Percentiles rank a stretch among this genome's conserved stretches.
These are phyloP conservation scores for Acheta domesticus DNA, from an alignment of 2,888 invertebrate species.

Conservation along the genomic window DNA sequence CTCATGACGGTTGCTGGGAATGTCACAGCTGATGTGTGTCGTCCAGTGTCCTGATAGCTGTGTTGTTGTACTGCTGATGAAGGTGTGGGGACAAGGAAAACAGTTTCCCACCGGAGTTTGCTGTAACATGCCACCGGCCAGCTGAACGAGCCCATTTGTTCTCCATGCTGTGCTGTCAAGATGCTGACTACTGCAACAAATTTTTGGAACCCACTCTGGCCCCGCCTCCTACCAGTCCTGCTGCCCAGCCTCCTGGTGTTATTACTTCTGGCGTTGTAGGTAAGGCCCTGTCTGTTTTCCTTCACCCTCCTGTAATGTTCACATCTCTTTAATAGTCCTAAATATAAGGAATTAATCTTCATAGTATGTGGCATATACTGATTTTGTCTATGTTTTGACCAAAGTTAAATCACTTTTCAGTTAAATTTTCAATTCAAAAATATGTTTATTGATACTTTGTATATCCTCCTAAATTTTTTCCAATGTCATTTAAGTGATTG, in stretches of 20 bases:
- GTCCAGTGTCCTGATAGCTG: neutral
- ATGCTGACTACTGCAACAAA: slow-evolving; percentile 59
- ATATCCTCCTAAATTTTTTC: too few species aligned
- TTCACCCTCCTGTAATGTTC: neutral
- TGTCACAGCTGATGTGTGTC: neutral
- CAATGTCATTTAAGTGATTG: too few species aligned
- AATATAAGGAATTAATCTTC: too few species aligned
- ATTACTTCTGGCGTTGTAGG: neutral
- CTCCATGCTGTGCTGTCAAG: slow-evolving; percentile 53
- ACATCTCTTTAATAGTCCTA: neutral
- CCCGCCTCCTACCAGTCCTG: slow-evolving; percentile 50
- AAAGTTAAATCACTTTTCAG: too few species aligned
- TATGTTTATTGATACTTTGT: too few species aligned
- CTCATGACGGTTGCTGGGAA: neutral
- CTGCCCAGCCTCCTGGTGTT: slow-evolving; percentile 40
- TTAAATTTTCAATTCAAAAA: too few species aligned
- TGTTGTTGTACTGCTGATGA: slow-evolving; percentile 33
- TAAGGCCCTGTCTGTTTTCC: slow-evolving; percentile 1
- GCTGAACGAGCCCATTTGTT: slow-evolving; percentile 45
- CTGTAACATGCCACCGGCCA: slow-evolving; percentile 50
- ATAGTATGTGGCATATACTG: too few species aligned
- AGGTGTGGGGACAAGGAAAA: slow-evolving; percentile 54
- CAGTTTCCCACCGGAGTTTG: slow-evolving; percentile 61
- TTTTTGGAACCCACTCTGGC: slow-evolving; percentile 48
- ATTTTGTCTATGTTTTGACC: too few species aligned